phyloP scores from a whole-genome alignment of 2,888 invertebrate genomes.

The Lysandra coridon region DNA sequence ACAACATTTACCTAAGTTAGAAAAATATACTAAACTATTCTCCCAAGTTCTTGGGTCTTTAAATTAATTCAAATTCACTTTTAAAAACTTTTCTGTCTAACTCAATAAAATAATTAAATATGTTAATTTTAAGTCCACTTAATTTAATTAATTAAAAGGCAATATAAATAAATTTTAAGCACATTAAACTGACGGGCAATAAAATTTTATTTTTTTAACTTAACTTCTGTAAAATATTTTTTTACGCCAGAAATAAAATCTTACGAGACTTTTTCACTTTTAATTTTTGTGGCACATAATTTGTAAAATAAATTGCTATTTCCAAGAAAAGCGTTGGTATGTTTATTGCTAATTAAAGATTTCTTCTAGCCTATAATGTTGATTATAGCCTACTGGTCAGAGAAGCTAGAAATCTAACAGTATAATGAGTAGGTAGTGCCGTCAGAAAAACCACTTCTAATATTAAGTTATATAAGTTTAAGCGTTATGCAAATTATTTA shows the following conservation, averaged over 20 bases:
- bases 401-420: conserved; percentile 27
- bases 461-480: background rate
- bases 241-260: background rate
- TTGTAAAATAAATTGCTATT: conserved; percentile 19
- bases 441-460: conserved; percentile 17
- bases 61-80: background rate
- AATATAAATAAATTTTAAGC: background rate
- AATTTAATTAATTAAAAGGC: background rate
- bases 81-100: background rate
- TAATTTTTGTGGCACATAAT: background rate
- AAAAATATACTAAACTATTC: background rate
- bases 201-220: background rate
- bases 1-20: background rate
- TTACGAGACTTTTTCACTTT: background rate
- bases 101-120: background rate
- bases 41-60: background rate
- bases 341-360: conserved; percentile 29
- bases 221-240: background rate
- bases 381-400: conserved; percentile 24
- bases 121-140: background rate
- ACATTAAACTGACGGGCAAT: background rate
- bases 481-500: background rate
- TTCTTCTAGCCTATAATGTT: conserved; percentile 28
- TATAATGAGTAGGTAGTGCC: conserved; percentile 11
- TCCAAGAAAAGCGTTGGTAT: conserved; percentile 23